A percentile compares a stretch with the other conserved stretches of the same genome.
phyloP scores from a whole-genome alignment of 2,888 invertebrate species.

The Malthinus flaveolus region DNA sequence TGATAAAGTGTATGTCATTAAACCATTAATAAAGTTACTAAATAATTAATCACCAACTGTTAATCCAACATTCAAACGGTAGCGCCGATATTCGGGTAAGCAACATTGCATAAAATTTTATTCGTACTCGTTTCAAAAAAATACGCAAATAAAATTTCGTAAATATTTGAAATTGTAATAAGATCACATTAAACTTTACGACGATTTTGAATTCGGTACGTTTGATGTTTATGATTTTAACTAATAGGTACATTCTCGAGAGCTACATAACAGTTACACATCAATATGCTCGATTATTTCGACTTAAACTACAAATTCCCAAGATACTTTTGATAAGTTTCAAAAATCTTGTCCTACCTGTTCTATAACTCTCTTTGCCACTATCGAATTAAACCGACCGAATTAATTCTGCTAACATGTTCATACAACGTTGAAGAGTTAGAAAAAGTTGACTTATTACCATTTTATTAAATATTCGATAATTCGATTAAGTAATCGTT shows the following conservation, averaged over 20 bases:
- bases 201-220: constrained; percentile 13
- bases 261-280: too few species aligned
- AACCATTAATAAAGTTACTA: constrained; percentile 35
- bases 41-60: constrained; percentile 34
- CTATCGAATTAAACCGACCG: too few species aligned
- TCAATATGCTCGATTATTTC: not conserved
- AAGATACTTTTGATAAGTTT: not conserved
- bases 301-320: not conserved
- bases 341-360: constrained; percentile 4
- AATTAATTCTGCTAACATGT: too few species aligned
- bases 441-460: too few species aligned
- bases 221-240: constrained; percentile 3
- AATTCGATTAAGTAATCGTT: too few species aligned
- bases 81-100: constrained; percentile 25
- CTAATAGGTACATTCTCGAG: not conserved
- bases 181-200: constrained; percentile 1
- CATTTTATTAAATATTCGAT: too few species aligned
- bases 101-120: constrained; percentile 31
- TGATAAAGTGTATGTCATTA: constrained; percentile 35
- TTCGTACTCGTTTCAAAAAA: constrained; percentile 19
- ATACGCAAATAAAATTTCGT: constrained; percentile 9
- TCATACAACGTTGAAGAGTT: too few species aligned
- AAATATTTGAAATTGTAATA: constrained; percentile 7
- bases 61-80: constrained; percentile 33
- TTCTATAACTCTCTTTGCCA: not conserved